Conservation (phyloP, 2,888 invertebrate genomes). For the Pandemis corylana region DNA sequence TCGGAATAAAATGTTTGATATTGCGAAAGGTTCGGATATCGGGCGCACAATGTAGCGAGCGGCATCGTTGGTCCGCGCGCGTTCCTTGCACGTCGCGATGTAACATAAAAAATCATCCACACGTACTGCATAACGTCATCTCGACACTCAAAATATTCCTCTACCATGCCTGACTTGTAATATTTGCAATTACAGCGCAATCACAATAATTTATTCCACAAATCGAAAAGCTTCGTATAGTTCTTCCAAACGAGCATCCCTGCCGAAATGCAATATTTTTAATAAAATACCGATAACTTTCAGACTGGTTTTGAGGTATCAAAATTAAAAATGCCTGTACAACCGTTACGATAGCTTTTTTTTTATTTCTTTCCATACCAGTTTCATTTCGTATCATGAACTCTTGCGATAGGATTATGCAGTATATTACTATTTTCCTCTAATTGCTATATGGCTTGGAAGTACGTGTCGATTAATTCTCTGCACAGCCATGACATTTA, state of each 20-base stretch:
- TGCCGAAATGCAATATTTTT: too few species aligned
- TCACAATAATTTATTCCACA: too few species aligned
- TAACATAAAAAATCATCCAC: slow-evolving; percentile 20
- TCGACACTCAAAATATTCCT: slow-evolving; percentile 15
- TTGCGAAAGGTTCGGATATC: slow-evolving; percentile 6
- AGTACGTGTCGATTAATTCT: slow-evolving; percentile 33
- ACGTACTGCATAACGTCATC: slow-evolving; percentile 8
- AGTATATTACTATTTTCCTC: slow-evolving; percentile 12
- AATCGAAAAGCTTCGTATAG: background rate
- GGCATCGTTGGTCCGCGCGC: background rate
- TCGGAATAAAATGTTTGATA: background rate
- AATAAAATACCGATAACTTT: background rate
- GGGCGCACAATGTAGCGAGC: background rate
- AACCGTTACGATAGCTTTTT: background rate
- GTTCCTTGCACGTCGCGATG: slow-evolving; percentile 4
- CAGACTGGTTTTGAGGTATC: background rate
- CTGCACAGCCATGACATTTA: slow-evolving; percentile 46
- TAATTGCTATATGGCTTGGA: slow-evolving; percentile 13
- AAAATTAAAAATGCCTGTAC: background rate
- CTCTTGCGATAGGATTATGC: background rate
- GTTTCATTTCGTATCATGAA: background rate
- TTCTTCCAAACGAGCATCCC: background rate
- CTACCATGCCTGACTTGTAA: background rate
- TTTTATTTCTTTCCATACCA: background rate
- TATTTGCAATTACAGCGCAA: too few species aligned